Evolutionary conservation across 1,140 invertebrate genomes (phyloP).

Genomic region (Trichogramma pretiosum): DNA sequence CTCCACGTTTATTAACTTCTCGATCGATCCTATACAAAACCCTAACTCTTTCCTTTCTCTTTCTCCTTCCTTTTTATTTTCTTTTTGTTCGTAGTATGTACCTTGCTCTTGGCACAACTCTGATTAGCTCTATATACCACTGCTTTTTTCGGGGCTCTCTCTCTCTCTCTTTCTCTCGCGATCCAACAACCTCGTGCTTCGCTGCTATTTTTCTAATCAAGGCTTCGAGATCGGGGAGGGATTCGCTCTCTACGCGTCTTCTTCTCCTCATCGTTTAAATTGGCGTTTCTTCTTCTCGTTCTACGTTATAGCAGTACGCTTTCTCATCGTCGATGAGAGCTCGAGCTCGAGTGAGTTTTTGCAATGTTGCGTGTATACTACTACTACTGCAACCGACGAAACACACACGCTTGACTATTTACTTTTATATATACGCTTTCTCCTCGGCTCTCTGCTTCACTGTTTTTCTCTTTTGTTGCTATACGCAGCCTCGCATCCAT

Average conservation of each 20-base stretch:
- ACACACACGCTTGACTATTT: too few relatives aligned
- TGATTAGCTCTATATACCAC: not conserved
- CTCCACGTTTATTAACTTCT: not conserved
- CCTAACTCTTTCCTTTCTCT: not conserved
- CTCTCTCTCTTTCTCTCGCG: conserved; percentile 1
- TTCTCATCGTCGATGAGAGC: too few relatives aligned
- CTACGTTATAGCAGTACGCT: too few relatives aligned
- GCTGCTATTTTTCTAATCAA: not conserved
- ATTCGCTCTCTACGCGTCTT: not conserved
- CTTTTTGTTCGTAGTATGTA: not conserved
- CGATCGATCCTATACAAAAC: not conserved
- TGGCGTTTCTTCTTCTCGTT: too few relatives aligned
- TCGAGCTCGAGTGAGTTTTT: too few relatives aligned
- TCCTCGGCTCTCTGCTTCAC: too few relatives aligned
- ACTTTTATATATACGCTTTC: too few relatives aligned
- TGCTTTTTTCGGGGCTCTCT: not conserved
- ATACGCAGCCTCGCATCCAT: too few relatives aligned
- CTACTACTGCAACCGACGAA: too few relatives aligned
- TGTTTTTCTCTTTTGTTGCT: too few relatives aligned
- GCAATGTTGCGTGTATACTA: too few relatives aligned
- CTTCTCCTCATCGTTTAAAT: not conserved
- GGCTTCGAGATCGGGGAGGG: too few relatives aligned
- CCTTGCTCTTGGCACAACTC: not conserved
- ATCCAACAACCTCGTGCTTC: not conserved
- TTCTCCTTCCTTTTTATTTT: not conserved